Evolutionary conservation across 2,888 invertebrate species (phyloP), one percentile per base, ranked within the genome.

Genomic region (Cetonia aurata): DNA sequence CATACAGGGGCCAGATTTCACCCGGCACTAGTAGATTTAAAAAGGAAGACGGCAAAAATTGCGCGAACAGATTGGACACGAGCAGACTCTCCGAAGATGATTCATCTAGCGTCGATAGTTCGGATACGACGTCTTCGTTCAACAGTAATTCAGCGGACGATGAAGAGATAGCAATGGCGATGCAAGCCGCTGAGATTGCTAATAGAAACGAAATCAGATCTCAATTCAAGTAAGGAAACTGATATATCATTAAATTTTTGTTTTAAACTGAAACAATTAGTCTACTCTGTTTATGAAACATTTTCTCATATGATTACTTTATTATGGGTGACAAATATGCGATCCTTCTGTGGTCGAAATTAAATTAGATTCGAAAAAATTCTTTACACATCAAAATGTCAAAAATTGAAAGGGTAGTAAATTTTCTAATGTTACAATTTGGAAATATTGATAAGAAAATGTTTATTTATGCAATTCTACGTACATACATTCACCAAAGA

Each of bases 141-240:
- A 91, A 90, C 75, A 92, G 94, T 42, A 94, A 93, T 75, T 93
- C 92, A 75, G 93, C 92, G 60, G 95, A 95, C 80, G 94, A 95
- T 78, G 94, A 94, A 78, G 95, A 96, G 81, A 94, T 95, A 56
- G 94, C 95, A 0, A 84, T 95, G 62, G 95, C 95, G 1, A 87
- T 95, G 82, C 93, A 94, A 80, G 95, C 94, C 6, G 94, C 94
- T 8, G 94, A 95, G 83, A 86, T 93, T 37, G 93, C 93, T 0
- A 92, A 91, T 52, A 86, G 93, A 56, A 92, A 92, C 80, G 93
- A 94, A 81, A 92, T 93, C 6, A 85, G 95, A 65, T 90, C 94
- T 1, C 92, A 93, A 79, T 95, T 94, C 84, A 90, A 91, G 92
- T 92, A 83, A 83, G 78, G 76, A 37, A 37, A 37, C 10, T 37